Evolutionary conservation across 2,113 vertebrate genomes (phyloP), one percentile per base, ranked within the genome.

Genomic region (Noctilio leporinus): DNA sequence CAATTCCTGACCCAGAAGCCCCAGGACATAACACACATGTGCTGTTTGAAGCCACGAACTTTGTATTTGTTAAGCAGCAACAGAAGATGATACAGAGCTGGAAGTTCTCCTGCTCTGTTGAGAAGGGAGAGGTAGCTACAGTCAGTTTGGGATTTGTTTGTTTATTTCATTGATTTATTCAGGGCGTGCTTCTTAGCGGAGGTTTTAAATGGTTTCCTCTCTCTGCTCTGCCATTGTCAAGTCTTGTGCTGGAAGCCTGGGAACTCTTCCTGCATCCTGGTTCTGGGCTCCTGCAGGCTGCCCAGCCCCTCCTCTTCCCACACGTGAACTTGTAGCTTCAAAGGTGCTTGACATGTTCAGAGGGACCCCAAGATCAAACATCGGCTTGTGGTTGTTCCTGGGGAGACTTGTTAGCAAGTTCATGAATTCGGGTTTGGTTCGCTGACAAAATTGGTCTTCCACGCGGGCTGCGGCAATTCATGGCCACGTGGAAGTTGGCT

Each of bases 371-470:
- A 82, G 49, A 64, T 55, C 49, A 7, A 55, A 40, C 26, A 5
- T 7, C 19, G 0, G 0, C 10, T 22, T 7, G 9, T 4, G n/a
- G 3, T 53, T 24, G 2, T 28, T 73, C 73, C 1, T n/a, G n/a
- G 2, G 89, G 40, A 45, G 93, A 51, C 43, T 28, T 35, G 28
- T 19, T 11, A 38, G 35, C 51, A 40, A 5, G 19, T 55, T 45
- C 9, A 22, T 16, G 43, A 53, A 30, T 40, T 67, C 57, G 24
- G 73, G 43, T 53, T 51, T 8, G 2, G 24, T 9, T 7, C 49
- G 2, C 65, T 10, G 70, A 57, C 73, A n/a, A 28, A 53, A 12
- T 10, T 22, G 26, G 47, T 35, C 20, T 77, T 69, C 51, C 20
- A 7, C 16, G 10, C 22, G 77, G 7, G 22, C 40, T 15, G 2